A percentile compares a stretch with the other conserved stretches of the same genome.
Evolutionary conservation across 1,140 invertebrate genomes (phyloP).

Genomic region (Papilio machaon): DNA sequence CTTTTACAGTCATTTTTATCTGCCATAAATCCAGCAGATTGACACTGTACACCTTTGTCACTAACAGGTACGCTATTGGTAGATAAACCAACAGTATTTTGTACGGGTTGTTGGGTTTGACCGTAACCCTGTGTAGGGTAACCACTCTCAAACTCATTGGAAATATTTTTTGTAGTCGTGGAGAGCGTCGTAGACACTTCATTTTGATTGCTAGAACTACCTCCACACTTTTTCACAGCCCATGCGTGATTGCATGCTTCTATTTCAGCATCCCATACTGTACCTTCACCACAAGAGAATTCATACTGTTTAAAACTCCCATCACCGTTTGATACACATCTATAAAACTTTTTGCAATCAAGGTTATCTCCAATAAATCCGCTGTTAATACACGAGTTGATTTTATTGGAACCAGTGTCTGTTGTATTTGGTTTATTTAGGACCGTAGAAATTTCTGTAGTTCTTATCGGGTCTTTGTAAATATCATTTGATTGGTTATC

Average conservation of each 20-base stretch:
- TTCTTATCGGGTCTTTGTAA: conserved; percentile 20
- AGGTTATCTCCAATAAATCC: conserved; percentile 82
- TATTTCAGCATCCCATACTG: conserved; percentile 61
- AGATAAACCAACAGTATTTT: conserved; percentile 38
- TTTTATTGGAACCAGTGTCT: conserved; percentile 29
- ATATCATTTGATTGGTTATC: neutral
- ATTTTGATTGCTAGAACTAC: conserved; percentile 37
- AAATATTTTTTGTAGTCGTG: conserved; percentile 31
- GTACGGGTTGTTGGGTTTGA: conserved; percentile 37
- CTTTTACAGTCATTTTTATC: conserved; percentile 85
- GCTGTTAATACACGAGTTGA: conserved; percentile 75
- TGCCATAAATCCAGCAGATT: conserved; percentile 82
- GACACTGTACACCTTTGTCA: conserved; percentile 59
- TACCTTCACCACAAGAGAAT: conserved; percentile 85
- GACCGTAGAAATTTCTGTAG: conserved; percentile 42
- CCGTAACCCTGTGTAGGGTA: conserved; percentile 41
- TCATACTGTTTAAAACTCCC: conserved; percentile 83
- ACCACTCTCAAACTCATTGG: conserved; percentile 39
- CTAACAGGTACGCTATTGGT: conserved; percentile 39
- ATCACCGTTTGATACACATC: conserved; percentile 84
- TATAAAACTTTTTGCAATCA: conserved; percentile 85
- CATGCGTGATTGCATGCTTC: conserved; percentile 63
- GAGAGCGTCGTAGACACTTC: conserved; percentile 34
- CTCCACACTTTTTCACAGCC: conserved; percentile 59
- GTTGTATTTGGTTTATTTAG: conserved; percentile 36